These are phyloP conservation scores for Cosmia pyralina DNA, from an alignment of 2,888 invertebrate species.

Conservation along the genomic window DNA sequence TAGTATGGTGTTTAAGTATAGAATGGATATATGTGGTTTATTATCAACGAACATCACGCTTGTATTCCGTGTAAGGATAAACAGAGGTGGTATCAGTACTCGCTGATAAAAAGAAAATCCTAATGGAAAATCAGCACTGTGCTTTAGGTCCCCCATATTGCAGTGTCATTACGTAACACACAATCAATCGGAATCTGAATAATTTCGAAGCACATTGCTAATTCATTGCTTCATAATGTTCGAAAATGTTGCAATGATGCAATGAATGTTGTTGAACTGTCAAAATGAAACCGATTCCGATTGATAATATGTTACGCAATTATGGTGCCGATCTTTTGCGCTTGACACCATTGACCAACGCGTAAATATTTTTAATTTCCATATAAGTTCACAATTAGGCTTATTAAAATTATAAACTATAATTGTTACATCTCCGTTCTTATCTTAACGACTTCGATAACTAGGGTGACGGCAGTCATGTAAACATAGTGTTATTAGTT, in stretches of 20 bases:
- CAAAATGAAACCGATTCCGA: no score
- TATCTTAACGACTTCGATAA: slow-evolving; percentile 65
- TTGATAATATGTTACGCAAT: no score
- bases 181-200: no score
- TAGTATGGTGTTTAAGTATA: no score
- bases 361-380: background rate
- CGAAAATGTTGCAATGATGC: no score
- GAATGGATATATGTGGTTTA: no score
- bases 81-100: background rate
- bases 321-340: no score
- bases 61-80: no score
- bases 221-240: no score
- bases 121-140: background rate
- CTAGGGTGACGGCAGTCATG: slow-evolving; percentile 57
- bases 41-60: background rate
- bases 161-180: no score
- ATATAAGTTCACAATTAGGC: slow-evolving; percentile 18
- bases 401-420: slow-evolving; percentile 25
- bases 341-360: background rate
- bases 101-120: background rate
- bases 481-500: slow-evolving; percentile 64
- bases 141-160: background rate
- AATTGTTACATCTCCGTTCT: slow-evolving; percentile 50
- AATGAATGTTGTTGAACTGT: no score
- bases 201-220: no score